Evolutionary conservation across 2,888 invertebrate genomes (phyloP).

Genomic region (Apodemia zela): DNA sequence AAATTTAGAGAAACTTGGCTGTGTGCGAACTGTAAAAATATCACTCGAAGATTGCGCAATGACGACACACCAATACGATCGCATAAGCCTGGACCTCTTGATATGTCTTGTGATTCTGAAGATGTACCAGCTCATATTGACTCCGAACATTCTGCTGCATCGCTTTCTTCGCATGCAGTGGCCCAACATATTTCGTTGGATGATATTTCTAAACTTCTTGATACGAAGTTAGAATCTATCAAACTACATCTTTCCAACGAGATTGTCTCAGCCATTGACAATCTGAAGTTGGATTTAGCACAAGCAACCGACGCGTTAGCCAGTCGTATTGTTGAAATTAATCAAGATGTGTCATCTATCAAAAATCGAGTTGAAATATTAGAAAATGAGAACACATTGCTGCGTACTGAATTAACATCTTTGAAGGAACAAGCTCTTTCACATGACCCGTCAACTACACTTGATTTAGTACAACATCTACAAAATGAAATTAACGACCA

Average conservation of each 20-base stretch:
- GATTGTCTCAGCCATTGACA: background rate
- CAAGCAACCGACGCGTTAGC: background rate
- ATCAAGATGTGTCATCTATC: background rate
- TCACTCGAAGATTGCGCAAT: background rate
- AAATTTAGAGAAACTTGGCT: slow-evolving; percentile 1
- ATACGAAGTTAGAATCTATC: background rate
- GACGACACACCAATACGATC: background rate
- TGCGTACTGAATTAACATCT: background rate
- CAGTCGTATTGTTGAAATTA: background rate
- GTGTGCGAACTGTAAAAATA: slow-evolving; percentile 1
- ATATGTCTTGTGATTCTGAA: background rate
- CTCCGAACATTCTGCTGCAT: background rate
- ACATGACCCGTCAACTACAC: background rate
- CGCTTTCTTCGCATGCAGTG: background rate
- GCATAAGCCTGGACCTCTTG: background rate
- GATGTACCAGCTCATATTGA: background rate
- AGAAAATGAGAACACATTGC: background rate
- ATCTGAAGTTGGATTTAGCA: background rate
- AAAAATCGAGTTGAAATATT: background rate
- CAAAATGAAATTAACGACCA: background rate
- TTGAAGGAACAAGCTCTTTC: background rate
- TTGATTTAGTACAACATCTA: background rate
- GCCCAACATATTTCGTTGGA: background rate
- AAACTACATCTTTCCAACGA: background rate
- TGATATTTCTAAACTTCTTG: background rate